A percentile compares a stretch with the other conserved stretches of the same genome.
phyloP scores from a whole-genome alignment of 2,888 invertebrate genomes.

The Octonoba sinensis region DNA sequence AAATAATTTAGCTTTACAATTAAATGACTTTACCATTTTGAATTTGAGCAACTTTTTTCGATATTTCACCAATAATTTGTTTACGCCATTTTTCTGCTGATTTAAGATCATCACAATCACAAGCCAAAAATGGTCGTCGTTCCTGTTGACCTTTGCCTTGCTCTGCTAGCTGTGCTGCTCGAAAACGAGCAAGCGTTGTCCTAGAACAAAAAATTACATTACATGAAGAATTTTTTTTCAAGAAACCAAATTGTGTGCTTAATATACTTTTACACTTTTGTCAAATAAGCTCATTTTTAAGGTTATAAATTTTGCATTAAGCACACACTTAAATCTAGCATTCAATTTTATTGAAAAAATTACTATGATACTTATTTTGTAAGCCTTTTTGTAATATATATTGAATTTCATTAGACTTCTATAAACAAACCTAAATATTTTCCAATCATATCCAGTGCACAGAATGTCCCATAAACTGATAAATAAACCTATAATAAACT shows the following conservation, averaged over 20 bases:
- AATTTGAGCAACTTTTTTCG: conserved; percentile 98
- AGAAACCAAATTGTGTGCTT: neutral
- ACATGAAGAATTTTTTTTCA: neutral
- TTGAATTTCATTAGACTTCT: no score
- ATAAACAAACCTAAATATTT: no score
- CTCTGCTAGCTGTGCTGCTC: conserved; percentile 91
- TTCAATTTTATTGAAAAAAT: no score
- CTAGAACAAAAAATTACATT: conserved; percentile 72
- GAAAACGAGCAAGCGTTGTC: conserved; percentile 98
- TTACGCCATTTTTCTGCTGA: conserved; percentile 96
- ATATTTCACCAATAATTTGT: conserved; percentile 96
- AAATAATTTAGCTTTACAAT: neutral
- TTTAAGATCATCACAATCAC: conserved; percentile 91
- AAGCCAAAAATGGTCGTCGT: conserved; percentile 91
- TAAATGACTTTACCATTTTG: conserved; percentile 82
- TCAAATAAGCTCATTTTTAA: no score
- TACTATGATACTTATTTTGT: no score
- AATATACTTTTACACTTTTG: neutral
- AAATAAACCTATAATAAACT: no score
- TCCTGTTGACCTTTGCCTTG: conserved; percentile 78
- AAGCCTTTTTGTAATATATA: no score
- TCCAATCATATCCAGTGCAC: no score
- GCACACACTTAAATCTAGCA: no score
- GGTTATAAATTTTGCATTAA: no score
- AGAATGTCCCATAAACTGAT: no score